Conservation (phyloP, 2,797 vertebrate species). For the Tragopan temminckii region DNA sequence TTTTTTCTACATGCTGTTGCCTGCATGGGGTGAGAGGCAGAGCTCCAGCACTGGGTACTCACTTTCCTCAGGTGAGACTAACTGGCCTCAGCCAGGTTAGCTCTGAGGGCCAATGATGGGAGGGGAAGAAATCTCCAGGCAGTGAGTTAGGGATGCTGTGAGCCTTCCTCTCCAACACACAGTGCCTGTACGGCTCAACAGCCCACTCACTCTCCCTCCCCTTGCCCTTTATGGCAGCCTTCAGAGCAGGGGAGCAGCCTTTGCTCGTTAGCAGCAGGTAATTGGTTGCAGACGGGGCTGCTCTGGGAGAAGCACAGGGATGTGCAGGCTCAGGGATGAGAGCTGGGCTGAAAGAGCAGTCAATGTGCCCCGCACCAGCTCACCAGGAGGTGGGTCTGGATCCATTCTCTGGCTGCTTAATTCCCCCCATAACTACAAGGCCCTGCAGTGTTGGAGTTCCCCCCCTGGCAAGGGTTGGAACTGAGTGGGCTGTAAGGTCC, state of each 20-base stretch:
- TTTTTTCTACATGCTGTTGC: rapidly evolving
- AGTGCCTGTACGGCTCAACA: background rate
- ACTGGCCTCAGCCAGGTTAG: no score
- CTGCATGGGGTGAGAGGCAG: background rate
- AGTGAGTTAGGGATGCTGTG: background rate
- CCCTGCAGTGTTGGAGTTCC: background rate
- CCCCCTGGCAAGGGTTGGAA: background rate
- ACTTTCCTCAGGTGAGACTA: no score
- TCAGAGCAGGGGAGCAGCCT: rapidly evolving
- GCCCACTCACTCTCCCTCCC: background rate
- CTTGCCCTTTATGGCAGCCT: rapidly evolving
- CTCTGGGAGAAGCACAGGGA: background rate
- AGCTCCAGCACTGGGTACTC: background rate
- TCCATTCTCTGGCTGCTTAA: background rate
- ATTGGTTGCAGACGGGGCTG: background rate
- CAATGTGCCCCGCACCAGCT: background rate
- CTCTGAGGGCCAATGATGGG: background rate
- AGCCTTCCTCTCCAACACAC: background rate
- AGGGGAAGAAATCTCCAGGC: background rate
- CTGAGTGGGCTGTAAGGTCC: background rate
- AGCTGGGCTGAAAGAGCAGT: background rate
- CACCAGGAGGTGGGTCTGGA: no score
- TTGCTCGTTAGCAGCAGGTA: background rate
- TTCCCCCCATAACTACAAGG: no score
- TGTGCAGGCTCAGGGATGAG: background rate